A percentile compares a stretch with the other conserved stretches of the same genome.
phyloP scores from a whole-genome alignment of 2,113 vertebrate species.

The Austrofundulus limnaeus region DNA sequence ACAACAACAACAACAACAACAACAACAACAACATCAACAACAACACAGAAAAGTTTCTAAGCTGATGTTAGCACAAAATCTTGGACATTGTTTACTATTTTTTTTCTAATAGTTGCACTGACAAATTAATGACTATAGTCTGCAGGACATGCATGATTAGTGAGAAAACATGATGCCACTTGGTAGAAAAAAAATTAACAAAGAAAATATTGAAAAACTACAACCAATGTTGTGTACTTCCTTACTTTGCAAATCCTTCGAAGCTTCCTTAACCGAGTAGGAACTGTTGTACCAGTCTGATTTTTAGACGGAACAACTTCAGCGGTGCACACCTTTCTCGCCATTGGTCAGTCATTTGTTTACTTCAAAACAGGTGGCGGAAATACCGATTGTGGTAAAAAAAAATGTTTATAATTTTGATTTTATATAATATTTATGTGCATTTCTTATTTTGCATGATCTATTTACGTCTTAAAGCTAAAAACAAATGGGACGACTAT shows the following conservation, averaged over 20 bases:
- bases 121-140: neutral
- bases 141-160: too few species aligned
- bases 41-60: fast-evolving
- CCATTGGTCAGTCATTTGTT: constrained; percentile 66
- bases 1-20: too few species aligned
- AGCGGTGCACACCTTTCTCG: constrained; percentile 22
- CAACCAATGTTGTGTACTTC: neutral
- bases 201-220: neutral
- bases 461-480: neutral
- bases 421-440: neutral
- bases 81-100: neutral
- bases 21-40: too few species aligned
- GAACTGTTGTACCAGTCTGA: constrained; percentile 13
- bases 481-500: neutral
- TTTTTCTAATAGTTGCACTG: neutral
- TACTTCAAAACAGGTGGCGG: constrained; percentile 69
- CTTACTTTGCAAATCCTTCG: neutral
- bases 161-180: neutral
- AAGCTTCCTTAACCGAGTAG: neutral
- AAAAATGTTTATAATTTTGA: fast-evolving
- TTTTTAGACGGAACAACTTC: constrained; percentile 8
- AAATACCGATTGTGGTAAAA: constrained; percentile 8
- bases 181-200: neutral
- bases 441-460: too few species aligned
- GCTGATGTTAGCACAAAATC: neutral